phyloP scores from a whole-genome alignment of 2,888 invertebrate genomes.

The Troides helena region DNA sequence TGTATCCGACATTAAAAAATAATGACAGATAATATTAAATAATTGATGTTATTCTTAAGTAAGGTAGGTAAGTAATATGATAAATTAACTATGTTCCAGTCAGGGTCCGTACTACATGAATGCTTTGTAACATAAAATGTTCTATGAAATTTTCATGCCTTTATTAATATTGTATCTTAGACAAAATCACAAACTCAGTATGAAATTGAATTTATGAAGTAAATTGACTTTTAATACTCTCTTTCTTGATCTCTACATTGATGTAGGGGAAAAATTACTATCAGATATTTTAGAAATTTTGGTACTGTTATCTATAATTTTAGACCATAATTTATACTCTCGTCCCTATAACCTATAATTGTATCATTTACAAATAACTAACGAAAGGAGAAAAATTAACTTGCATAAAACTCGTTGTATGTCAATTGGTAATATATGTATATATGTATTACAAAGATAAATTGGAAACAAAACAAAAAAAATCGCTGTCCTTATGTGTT shows the following conservation, averaged over 20 bases:
- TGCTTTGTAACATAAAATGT: neutral
- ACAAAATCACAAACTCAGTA: too few relatives aligned
- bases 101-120: neutral
- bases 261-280: too few relatives aligned
- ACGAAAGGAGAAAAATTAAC: neutral
- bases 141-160: neutral
- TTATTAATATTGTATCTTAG: neutral
- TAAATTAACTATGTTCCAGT: neutral
- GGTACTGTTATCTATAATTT: too few relatives aligned
- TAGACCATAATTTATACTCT: too few relatives aligned
- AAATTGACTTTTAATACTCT: too few relatives aligned
- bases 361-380: too few relatives aligned
- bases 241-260: too few relatives aligned
- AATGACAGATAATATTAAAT: neutral
- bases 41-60: neutral
- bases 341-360: neutral
- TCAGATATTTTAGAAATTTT: too few relatives aligned
- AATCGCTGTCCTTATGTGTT: neutral
- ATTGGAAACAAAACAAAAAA: neutral
- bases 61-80: neutral
- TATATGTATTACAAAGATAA: neutral
- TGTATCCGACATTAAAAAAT: neutral
- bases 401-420: neutral
- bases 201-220: too few relatives aligned
- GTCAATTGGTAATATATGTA: neutral